phyloP scores from a whole-genome alignment of 2,113 vertebrate species.

The Passerina amoena region DNA sequence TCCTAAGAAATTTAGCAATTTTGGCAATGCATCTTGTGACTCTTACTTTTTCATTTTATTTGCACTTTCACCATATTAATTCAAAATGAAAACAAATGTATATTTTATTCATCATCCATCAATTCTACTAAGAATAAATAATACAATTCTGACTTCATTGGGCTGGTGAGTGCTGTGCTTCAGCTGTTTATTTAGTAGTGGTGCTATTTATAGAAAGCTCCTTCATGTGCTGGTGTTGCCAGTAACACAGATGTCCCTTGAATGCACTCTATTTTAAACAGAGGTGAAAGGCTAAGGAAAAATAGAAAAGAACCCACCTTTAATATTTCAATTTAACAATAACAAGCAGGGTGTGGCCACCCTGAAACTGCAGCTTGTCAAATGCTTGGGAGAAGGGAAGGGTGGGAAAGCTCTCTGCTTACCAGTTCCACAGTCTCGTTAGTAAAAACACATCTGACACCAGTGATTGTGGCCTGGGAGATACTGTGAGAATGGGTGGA shows the following conservation, averaged over 20 bases:
- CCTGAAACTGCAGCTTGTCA: conserved; percentile 19
- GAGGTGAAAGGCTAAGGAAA: conserved; percentile 64
- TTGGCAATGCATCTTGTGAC: neutral
- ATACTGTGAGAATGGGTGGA: conserved; percentile 35
- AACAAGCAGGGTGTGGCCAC: conserved; percentile 67
- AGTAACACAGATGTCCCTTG: conserved; percentile 56
- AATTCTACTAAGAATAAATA: neutral
- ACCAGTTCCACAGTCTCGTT: conserved; percentile 47
- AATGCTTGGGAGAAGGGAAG: conserved; percentile 73
- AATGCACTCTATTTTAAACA: conserved; percentile 45
- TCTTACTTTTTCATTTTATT: neutral
- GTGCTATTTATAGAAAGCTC: conserved; percentile 53
- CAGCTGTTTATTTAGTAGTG: conserved; percentile 29
- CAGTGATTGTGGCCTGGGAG: conserved; percentile 30
- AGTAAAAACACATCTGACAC: conserved; percentile 62
- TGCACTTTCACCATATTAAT: neutral
- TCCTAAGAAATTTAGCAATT: neutral
- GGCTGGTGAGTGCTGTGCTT: neutral
- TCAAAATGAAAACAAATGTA: neutral
- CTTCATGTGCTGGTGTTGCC: conserved; percentile 44
- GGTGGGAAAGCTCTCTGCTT: conserved; percentile 69
- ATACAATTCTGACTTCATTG: neutral
- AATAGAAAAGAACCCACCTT: conserved; percentile 46
- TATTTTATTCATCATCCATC: neutral
- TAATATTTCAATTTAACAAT: conserved; percentile 73